phyloP scores from a whole-genome alignment of 92 coral and sea anemone species.

The Scolanthus callimorphus region DNA sequence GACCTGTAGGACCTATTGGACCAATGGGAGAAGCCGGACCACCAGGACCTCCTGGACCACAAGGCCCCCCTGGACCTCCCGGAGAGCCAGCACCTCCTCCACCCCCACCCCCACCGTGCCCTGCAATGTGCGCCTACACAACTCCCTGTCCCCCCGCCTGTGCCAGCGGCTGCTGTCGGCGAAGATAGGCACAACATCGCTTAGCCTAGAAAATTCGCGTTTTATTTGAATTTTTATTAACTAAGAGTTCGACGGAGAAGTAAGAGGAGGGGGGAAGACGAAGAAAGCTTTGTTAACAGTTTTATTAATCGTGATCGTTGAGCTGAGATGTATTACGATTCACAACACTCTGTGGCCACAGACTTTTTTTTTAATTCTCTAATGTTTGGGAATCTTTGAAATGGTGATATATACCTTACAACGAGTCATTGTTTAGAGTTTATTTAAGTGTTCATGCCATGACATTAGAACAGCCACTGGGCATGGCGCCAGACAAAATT shows the following conservation, averaged over 20 bases:
- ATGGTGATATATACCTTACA: too few species aligned
- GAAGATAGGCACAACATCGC: neutral
- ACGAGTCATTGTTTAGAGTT: too few species aligned
- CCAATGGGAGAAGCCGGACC: slow-evolving; percentile 99
- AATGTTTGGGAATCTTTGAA: too few species aligned
- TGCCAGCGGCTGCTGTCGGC: slow-evolving; percentile 78
- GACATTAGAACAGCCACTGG: too few species aligned
- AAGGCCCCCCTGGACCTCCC: slow-evolving; percentile 98
- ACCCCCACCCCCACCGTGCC: slow-evolving; percentile 99
- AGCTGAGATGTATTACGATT: neutral
- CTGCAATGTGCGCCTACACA: slow-evolving; percentile 99
- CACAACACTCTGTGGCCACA: slow-evolving; percentile 38
- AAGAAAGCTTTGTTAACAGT: neutral
- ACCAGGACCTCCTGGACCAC: slow-evolving; percentile 95
- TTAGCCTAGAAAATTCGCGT: neutral
- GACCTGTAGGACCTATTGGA: slow-evolving; percentile 99
- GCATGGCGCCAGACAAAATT: too few species aligned
- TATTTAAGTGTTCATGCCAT: too few species aligned
- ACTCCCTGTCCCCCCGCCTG: slow-evolving; percentile 91
- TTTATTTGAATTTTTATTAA: slow-evolving; percentile 7
- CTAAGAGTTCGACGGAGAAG: neutral
- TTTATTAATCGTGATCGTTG: neutral
- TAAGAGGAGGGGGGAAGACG: slow-evolving; percentile 12
- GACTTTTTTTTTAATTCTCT: slow-evolving; percentile 29
- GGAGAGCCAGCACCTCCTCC: slow-evolving; percentile 99